Evolutionary conservation across 2,797 vertebrate genomes (phyloP).

Genomic region (Rhincodon typus): DNA sequence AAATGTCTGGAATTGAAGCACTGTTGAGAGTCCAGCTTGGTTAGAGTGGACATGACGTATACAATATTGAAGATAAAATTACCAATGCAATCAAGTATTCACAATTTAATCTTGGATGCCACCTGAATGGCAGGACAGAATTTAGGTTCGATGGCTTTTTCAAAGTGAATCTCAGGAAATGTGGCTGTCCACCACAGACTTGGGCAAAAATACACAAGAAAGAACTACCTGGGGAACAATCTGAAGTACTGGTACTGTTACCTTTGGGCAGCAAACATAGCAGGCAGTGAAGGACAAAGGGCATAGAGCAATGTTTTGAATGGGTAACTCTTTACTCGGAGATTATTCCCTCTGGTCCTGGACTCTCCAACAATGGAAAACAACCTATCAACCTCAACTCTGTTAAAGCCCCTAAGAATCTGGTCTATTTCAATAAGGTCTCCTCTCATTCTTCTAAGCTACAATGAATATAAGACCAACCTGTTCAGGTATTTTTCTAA

Average conservation of each 20-base stretch:
- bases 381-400: no score
- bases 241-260: neutral
- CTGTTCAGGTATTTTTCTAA: no score
- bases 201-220: neutral
- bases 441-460: no score
- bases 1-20: neutral
- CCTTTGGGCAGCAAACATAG: neutral
- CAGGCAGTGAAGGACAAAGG: neutral
- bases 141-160: neutral
- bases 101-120: neutral
- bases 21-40: neutral
- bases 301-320: neutral
- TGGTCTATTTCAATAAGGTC: no score
- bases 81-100: neutral
- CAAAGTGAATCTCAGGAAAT: neutral
- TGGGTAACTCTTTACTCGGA: no score
- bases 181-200: neutral
- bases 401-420: no score
- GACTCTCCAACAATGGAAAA: no score
- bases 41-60: no score
- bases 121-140: neutral
- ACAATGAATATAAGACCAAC: no score
- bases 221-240: neutral
- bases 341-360: no score
- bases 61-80: neutral